Evolutionary conservation across 1,140 invertebrate species (phyloP).

Genomic region (Drosophila navojoa): DNA sequence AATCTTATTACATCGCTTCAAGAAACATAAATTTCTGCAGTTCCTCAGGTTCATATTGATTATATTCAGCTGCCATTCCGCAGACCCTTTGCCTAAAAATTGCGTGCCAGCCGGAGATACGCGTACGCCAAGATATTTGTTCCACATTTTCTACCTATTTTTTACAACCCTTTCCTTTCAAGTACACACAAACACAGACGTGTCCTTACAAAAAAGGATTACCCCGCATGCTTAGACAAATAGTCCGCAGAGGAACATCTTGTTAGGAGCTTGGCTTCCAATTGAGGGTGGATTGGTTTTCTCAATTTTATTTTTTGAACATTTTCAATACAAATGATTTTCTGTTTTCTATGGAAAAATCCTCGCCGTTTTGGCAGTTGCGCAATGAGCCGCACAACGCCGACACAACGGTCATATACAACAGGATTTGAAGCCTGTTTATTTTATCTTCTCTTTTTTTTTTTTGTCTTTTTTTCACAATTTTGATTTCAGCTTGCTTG

Average conservation of each 20-base stretch:
- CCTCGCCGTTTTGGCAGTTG: conserved; percentile 71
- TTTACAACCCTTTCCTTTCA: conserved; percentile 71
- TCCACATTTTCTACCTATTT: conserved; percentile 55
- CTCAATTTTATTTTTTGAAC: conserved; percentile 47
- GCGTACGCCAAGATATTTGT: conserved; percentile 67
- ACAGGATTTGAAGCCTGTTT: conserved; percentile 57
- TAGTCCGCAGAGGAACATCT: conserved; percentile 60
- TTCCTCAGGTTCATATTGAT: conserved; percentile 44
- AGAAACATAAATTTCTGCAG: conserved; percentile 63
- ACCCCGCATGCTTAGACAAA: conserved; percentile 78
- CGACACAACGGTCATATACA: conserved; percentile 56
- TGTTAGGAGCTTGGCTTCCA: conserved; percentile 60
- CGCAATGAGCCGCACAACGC: conserved; percentile 71
- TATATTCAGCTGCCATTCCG: conserved; percentile 68
- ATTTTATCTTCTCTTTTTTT: neutral
- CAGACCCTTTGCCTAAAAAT: conserved; percentile 43
- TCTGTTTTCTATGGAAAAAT: conserved; percentile 59
- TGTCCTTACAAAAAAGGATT: conserved; percentile 79
- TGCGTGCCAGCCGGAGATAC: conserved; percentile 75
- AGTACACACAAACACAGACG: conserved; percentile 54
- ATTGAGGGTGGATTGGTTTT: conserved; percentile 77
- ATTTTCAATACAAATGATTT: conserved; percentile 58
- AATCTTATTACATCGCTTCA: conserved; percentile 82
- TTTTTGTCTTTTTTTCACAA: neutral
- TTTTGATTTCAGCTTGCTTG: conserved; percentile 44